Evolutionary conservation across 2,888 invertebrate species (phyloP).

Genomic region (Chrysomela aeneicollis): DNA sequence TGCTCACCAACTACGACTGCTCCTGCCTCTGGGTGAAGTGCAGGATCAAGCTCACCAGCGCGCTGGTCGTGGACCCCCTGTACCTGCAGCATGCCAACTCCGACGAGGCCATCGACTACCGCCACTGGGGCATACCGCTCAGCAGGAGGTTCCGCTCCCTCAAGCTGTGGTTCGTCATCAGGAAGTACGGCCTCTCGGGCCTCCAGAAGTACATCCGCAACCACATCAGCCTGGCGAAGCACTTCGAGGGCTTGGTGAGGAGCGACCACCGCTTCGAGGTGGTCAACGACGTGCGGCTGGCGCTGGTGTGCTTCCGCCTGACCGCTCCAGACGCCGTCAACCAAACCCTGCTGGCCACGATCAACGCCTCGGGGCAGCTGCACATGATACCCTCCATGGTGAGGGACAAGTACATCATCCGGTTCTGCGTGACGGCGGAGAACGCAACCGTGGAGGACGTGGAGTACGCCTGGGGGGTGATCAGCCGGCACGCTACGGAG

Average conservation of each 20-base stretch:
- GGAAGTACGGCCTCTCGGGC: constrained; percentile 82
- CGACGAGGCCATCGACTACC: constrained; percentile 73
- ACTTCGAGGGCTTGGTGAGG: constrained; percentile 74
- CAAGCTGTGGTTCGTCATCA: constrained; percentile 88
- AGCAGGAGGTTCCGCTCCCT: constrained; percentile 84
- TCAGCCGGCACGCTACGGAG: constrained; percentile 68
- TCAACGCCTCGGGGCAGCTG: constrained; percentile 83
- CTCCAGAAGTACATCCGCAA: constrained; percentile 85
- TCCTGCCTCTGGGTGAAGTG: constrained; percentile 86
- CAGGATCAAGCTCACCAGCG: constrained; percentile 78
- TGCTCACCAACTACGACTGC: constrained; percentile 86
- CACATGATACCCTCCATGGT: constrained; percentile 88
- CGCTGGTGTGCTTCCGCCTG: constrained; percentile 81
- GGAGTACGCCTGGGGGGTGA: constrained; percentile 71
- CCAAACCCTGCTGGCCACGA: constrained; percentile 76
- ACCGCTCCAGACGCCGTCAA: constrained; percentile 75
- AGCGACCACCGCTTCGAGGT: constrained; percentile 79
- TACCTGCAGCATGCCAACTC: constrained; percentile 85
- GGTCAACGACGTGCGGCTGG: constrained; percentile 76
- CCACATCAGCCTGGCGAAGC: constrained; percentile 79
- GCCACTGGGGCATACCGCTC: constrained; percentile 89
- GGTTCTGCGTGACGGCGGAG: constrained; percentile 85
- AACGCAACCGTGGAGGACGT: constrained; percentile 79
- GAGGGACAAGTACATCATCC: constrained; percentile 74
- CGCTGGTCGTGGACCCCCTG: constrained; percentile 85